Base-by-base conservation (phyloP, 2,888 invertebrate genomes). In the Branchipolynoe longqiensis region DNA sequence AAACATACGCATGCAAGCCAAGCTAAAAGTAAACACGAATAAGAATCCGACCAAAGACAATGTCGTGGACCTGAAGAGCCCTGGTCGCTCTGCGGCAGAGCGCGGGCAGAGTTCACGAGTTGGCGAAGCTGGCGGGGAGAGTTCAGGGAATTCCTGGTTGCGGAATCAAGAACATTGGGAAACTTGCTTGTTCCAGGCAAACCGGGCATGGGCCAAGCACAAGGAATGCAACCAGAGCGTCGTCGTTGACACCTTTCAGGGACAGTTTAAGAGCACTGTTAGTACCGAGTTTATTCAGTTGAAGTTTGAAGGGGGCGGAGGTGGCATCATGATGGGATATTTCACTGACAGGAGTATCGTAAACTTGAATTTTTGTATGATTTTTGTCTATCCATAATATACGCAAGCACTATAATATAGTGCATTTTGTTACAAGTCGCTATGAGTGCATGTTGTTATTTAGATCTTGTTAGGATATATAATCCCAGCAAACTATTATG, bases 231-330 rank as follows among this genome's bases (percentile, higher is more conserved):
- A 95, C 91, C 93, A 95, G 88, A 95, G 95, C 89, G 93, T 95
- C 31, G 94, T 96, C 82, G 95, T 95, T 38, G 95, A 95, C 89
- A 95, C 95, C 83, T 95, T 95, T 92, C 95, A 95, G 91, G 95
- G 95, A 82, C 95, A 95, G 91, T 95, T 95, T 90, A 95, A 95
- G 90, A 95, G 95, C 92, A 95, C 95, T 88, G 95, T 95, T 92
- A 94, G 94, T 90, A 12, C 41, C 25, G 4, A 58, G 14, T 58
- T 48, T 12, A 8, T 18, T 48, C 48, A 48, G 8, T 12, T 48
- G n/a, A n/a, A n/a, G n/a, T n/a, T n/a, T n/a, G n/a, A n/a, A n/a
- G n/a, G n/a, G n/a, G n/a, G n/a, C n/a, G n/a, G n/a, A n/a, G n/a
- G n/a, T n/a, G n/a, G n/a, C n/a, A n/a, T n/a, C n/a, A n/a, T n/a